Conservation (phyloP, 2,113 vertebrate genomes). For the Gallinago media region DNA sequence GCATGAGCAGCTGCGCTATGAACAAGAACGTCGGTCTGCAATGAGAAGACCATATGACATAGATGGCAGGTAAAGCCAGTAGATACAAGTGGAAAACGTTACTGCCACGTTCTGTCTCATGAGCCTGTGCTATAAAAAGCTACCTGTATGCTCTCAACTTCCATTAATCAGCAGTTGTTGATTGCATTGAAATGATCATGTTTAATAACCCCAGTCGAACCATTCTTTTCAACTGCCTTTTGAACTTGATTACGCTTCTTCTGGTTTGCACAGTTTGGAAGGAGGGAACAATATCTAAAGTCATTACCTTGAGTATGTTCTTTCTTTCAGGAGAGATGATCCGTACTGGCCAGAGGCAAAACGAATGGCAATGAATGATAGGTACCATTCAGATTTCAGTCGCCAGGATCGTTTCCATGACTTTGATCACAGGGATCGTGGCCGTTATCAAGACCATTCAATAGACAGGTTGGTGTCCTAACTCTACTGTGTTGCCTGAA, state of each 20-base stretch:
- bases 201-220: not conserved
- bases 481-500: not conserved
- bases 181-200: rapidly evolving
- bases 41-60: constrained; percentile 91
- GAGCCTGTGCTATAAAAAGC: not conserved
- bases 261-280: not conserved
- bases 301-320: not conserved
- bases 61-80: constrained; percentile 83
- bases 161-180: not conserved
- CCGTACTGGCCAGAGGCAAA: constrained; percentile 89
- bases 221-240: not conserved
- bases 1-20: constrained; percentile 92
- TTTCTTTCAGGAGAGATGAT: constrained; percentile 86
- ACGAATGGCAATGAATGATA: constrained; percentile 89
- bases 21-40: constrained; percentile 86
- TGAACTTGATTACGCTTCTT: not conserved
- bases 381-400: constrained; percentile 89
- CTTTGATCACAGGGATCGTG: constrained; percentile 91
- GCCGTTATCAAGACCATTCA: constrained; percentile 88
- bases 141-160: rapidly evolving
- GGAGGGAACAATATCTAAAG: not conserved
- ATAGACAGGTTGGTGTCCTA: constrained; percentile 82
- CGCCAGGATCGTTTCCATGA: constrained; percentile 94
- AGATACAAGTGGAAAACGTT: not conserved
- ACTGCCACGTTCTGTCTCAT: not conserved